phyloP scores from a whole-genome alignment of 1,140 invertebrate genomes.

The Trichomalopsis sarcophagae region DNA sequence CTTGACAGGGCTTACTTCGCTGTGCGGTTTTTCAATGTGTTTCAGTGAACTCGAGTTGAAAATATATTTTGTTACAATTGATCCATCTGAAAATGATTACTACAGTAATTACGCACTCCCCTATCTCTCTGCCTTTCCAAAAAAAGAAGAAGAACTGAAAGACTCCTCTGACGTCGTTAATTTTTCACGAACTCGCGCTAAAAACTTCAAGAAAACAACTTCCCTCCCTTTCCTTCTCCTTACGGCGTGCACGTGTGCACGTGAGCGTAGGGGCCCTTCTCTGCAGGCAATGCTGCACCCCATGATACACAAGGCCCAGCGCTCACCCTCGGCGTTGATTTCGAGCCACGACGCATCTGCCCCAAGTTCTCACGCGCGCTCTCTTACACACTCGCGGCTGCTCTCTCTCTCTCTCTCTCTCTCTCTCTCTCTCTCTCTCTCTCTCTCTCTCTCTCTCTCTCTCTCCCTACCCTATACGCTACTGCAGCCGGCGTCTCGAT shows the following conservation, averaged over 20 bases:
- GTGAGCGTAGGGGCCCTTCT: background rate
- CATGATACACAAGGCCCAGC: conserved; percentile 38
- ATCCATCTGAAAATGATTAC: no score
- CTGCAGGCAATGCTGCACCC: conserved; percentile 1
- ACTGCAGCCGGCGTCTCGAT: no score
- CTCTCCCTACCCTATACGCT: no score
- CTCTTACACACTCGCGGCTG: conserved; percentile 51
- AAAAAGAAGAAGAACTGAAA: no score
- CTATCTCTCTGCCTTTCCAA: no score
- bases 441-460: no score
- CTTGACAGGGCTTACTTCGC: no score
- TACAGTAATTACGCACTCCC: no score
- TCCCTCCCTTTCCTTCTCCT: background rate
- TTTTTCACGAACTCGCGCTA: background rate
- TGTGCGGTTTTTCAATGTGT: no score
- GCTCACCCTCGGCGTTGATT: conserved; percentile 60
- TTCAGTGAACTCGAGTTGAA: no score
- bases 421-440: no score
- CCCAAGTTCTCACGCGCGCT: conserved; percentile 64
- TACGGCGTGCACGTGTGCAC: background rate
- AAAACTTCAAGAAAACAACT: conserved; percentile 39
- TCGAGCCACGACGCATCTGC: conserved; percentile 60
- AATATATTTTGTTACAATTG: no score
- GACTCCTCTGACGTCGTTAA: background rate
- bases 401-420: background rate